A percentile compares a stretch with the other conserved stretches of the same genome.
Conservation (phyloP, 2,113 vertebrate genomes). For the Lota lota region DNA sequence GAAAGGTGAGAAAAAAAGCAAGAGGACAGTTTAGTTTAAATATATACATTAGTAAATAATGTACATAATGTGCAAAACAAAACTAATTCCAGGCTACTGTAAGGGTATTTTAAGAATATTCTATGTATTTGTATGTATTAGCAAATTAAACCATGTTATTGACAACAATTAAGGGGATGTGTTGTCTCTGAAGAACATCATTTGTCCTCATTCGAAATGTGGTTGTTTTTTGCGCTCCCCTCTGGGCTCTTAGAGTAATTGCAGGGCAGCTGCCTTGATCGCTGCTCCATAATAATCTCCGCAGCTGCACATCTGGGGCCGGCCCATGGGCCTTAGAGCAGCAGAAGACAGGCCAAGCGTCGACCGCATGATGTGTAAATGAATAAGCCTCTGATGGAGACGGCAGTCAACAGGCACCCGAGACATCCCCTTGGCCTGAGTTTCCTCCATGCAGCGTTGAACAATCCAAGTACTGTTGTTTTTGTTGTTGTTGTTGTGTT, state of each 20-base stretch:
- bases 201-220: too few species aligned
- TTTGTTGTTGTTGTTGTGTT: conserved; percentile 3
- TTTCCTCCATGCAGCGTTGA: conserved; percentile 26
- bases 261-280: conserved; percentile 43
- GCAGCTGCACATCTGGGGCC: conserved; percentile 65
- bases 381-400: conserved; percentile 56
- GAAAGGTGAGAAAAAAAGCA: too few species aligned
- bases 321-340: conserved; percentile 48
- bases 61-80: too few species aligned
- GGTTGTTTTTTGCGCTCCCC: conserved; percentile 19
- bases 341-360: conserved; percentile 45
- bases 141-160: too few species aligned
- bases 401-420: conserved; percentile 47
- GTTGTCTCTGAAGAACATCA: too few species aligned
- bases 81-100: too few species aligned
- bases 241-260: conserved; percentile 20
- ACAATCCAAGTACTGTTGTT: conserved; percentile 14
- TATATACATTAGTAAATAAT: too few species aligned
- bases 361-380: conserved; percentile 54
- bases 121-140: too few species aligned
- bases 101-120: too few species aligned
- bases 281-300: conserved; percentile 55
- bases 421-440: conserved; percentile 46
- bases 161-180: too few species aligned
- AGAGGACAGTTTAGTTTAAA: too few species aligned